These are phyloP conservation scores for Planococcus citri DNA, from an alignment of 1,140 invertebrate genomes.

Conservation along the genomic window DNA sequence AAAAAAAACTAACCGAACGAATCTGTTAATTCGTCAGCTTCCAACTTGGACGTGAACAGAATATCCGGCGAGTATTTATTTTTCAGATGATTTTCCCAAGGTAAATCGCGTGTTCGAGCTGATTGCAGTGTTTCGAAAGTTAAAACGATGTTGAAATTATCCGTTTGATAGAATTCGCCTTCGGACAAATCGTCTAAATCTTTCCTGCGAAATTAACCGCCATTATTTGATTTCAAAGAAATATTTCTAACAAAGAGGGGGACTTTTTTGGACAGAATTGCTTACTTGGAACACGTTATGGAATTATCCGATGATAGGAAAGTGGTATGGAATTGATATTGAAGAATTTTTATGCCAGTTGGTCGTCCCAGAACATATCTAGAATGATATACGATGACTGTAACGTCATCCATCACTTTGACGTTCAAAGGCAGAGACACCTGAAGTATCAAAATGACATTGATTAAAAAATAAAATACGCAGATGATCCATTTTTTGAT, in stretches of 20 bases:
- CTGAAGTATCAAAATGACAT: slow-evolving; percentile 27
- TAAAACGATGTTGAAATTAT: slow-evolving; percentile 58
- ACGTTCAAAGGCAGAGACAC: slow-evolving; percentile 40
- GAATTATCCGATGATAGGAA: slow-evolving; percentile 51
- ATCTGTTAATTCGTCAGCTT: slow-evolving; percentile 69
- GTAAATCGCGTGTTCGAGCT: slow-evolving; percentile 43
- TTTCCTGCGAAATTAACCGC: slow-evolving; percentile 37
- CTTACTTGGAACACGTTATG: not conserved
- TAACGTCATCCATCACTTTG: slow-evolving; percentile 71
- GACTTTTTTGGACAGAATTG: not conserved
- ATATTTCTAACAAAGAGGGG: too few relatives aligned
- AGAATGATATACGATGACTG: slow-evolving; percentile 69
- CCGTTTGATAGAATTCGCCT: slow-evolving; percentile 65
- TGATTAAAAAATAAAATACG: slow-evolving; percentile 19
- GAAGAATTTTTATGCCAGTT: slow-evolving; percentile 75
- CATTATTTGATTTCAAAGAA: slow-evolving; percentile 2
- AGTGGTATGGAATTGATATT: slow-evolving; percentile 78
- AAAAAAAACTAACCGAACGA: slow-evolving; percentile 46
- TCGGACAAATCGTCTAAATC: slow-evolving; percentile 68
- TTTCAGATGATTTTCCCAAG: slow-evolving; percentile 56
- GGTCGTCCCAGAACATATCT: slow-evolving; percentile 69
- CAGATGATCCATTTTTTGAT: too few relatives aligned
- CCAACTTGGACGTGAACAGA: slow-evolving; percentile 65
- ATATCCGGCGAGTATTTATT: slow-evolving; percentile 43
- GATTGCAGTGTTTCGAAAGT: slow-evolving; percentile 51